Conservation (phyloP, 2,888 invertebrate species). For the Oligia latruncula region DNA sequence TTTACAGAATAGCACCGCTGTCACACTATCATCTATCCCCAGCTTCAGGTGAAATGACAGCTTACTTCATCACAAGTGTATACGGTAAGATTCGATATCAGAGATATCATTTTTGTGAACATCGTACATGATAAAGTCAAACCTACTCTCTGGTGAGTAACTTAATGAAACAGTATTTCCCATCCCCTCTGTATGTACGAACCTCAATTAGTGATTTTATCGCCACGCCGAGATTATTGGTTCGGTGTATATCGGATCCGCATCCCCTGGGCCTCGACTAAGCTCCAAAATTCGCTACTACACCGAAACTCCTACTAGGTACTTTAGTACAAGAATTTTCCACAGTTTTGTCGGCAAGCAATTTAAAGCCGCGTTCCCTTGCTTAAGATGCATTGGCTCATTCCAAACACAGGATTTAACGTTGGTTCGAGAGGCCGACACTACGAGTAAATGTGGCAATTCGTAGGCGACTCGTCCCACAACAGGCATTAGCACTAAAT, state of each 20-base stretch:
- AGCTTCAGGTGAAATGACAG: too few relatives aligned
- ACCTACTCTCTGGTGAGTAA: conserved; percentile 33
- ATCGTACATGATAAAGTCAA: conserved; percentile 17
- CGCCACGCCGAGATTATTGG: conserved; percentile 52
- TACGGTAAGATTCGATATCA: not conserved
- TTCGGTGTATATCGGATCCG: conserved; percentile 47
- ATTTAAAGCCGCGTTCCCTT: conserved; percentile 83
- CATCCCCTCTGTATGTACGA: conserved; percentile 14
- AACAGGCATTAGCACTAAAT: conserved; percentile 89
- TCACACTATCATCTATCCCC: too few relatives aligned
- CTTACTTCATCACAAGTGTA: not conserved
- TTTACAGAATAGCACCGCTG: too few relatives aligned
- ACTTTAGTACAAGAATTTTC: conserved; percentile 67
- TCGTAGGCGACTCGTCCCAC: conserved; percentile 86
- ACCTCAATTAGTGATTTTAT: conserved; percentile 56
- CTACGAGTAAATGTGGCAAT: conserved; percentile 85
- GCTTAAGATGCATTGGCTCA: conserved; percentile 89
- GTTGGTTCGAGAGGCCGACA: conserved; percentile 79
- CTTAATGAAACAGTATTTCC: conserved; percentile 43
- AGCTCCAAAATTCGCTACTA: conserved; percentile 69
- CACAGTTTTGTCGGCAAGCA: conserved; percentile 79
- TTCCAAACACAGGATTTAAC: conserved; percentile 87
- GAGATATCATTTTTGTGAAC: conserved; percentile 1
- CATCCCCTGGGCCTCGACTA: conserved; percentile 57
- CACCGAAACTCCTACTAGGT: conserved; percentile 61